Percentiles rank a stretch among this genome's conserved stretches.
phyloP scores from a whole-genome alignment of 2,113 vertebrate species.

The Hystrix brachyura region DNA sequence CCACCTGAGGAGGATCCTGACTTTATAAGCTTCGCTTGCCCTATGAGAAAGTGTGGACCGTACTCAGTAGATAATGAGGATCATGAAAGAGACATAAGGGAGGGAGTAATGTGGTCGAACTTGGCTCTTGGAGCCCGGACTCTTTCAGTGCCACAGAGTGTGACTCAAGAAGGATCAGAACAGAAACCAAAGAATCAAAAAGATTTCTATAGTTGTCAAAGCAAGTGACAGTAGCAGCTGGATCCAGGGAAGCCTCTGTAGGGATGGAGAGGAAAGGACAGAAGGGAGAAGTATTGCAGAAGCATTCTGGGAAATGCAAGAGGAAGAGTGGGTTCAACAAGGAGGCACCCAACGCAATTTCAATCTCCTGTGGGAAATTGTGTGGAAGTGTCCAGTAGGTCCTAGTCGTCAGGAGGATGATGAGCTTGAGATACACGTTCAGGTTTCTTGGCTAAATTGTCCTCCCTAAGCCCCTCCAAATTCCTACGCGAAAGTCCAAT shows the following conservation, averaged over 20 bases:
- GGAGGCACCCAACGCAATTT: background rate
- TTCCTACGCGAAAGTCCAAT: background rate
- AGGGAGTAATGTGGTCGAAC: background rate
- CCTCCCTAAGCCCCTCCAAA: background rate
- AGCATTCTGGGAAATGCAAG: background rate
- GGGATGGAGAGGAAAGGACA: background rate
- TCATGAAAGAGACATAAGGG: background rate
- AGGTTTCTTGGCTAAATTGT: background rate
- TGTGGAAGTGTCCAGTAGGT: background rate
- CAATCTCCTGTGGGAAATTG: background rate
- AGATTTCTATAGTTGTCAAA: conserved; percentile 1
- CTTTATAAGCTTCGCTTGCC: background rate
- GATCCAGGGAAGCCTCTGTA: background rate
- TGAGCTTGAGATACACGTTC: background rate
- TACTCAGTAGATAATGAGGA: background rate
- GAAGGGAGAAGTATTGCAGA: background rate
- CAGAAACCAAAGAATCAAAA: background rate
- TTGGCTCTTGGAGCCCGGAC: background rate
- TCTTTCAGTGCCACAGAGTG: background rate
- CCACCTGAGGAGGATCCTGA: background rate
- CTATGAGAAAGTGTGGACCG: background rate
- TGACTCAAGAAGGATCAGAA: background rate
- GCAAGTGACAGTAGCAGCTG: background rate
- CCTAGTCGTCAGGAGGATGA: background rate
- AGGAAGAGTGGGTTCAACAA: background rate